Conservation (phyloP, 2,797 vertebrate species). For the Halcyon leucocephala region DNA sequence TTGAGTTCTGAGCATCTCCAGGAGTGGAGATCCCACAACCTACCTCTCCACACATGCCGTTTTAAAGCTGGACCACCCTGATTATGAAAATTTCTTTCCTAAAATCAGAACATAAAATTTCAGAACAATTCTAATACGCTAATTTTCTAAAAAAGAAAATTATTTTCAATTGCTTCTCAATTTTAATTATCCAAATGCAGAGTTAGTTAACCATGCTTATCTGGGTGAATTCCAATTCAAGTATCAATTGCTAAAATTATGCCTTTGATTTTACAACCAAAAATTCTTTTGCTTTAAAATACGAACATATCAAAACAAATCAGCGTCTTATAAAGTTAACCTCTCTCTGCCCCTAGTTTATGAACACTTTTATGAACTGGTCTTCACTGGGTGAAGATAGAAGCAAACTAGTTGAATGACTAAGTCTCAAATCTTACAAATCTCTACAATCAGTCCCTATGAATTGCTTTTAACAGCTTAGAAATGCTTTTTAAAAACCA, state of each 20-base stretch:
- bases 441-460: not conserved
- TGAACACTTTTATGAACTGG: not conserved
- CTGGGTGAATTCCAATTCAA: not conserved
- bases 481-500: not conserved
- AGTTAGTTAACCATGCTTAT: not conserved
- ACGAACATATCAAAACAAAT: not conserved
- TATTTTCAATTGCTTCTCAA: not conserved
- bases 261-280: not conserved
- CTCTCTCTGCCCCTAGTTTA: not conserved
- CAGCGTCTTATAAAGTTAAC: not conserved
- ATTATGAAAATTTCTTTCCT: not conserved
- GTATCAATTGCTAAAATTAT: not conserved
- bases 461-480: not conserved
- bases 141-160: not conserved
- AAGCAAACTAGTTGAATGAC: not conserved
- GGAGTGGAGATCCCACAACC: not conserved
- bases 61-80: not conserved
- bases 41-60: not conserved
- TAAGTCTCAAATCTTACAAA: not conserved
- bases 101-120: not conserved
- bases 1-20: not conserved
- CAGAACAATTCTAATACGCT: not conserved
- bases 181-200: not conserved
- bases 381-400: not conserved
- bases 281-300: not conserved